A percentile compares a stretch with the other conserved stretches of the same genome.
These are phyloP conservation scores for Hexactinellida sp. DNA, from an alignment of 37 sponge, comb jelly and placozoan genomes.

Conservation along the genomic window DNA sequence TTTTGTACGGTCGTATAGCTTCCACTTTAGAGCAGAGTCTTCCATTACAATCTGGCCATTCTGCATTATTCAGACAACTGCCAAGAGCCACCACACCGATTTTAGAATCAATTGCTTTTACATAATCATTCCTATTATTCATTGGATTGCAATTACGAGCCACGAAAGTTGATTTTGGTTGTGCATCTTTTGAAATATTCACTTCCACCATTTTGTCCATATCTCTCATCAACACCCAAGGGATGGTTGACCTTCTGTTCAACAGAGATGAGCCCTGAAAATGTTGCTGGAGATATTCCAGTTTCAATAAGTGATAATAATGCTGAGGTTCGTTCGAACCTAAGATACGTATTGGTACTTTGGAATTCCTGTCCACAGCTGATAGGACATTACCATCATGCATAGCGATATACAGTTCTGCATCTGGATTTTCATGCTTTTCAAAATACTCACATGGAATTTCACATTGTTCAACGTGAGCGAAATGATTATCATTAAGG, in stretches of 20 bases:
- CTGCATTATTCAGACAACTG: neutral
- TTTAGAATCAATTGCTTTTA: neutral
- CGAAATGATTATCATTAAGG: neutral
- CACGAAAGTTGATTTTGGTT: neutral
- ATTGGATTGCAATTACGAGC: neutral
- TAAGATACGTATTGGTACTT: neutral
- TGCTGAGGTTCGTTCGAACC: neutral
- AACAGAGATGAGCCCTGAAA: neutral
- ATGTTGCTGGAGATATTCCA: neutral
- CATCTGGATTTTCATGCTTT: neutral
- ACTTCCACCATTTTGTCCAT: neutral
- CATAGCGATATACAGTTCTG: neutral
- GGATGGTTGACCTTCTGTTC: neutral
- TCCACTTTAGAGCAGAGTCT: neutral
- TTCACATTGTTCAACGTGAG: neutral
- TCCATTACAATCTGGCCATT: neutral
- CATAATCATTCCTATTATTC: neutral
- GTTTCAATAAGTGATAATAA: neutral
- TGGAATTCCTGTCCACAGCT: neutral
- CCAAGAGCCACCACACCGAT: neutral
- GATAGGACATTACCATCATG: neutral
- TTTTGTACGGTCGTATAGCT: neutral
- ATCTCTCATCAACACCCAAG: neutral
- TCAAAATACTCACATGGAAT: neutral
- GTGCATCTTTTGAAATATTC: neutral